Evolutionary conservation across 2,113 vertebrate species (phyloP), one percentile per base, ranked within the genome.

Genomic region (Galeopterus variegatus): DNA sequence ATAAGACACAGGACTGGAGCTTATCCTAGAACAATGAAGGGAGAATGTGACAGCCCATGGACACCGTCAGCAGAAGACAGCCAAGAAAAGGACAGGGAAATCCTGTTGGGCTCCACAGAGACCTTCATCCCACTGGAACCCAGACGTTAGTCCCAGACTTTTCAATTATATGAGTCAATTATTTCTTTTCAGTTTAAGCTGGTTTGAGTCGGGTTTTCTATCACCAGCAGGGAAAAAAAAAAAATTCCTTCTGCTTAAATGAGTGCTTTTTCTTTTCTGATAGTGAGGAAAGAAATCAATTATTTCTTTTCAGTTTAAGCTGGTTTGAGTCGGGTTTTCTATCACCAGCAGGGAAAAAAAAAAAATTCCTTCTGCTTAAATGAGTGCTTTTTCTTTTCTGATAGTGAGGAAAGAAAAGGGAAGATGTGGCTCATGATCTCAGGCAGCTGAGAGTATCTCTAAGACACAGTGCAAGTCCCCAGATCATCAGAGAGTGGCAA

Each of bases 161-260:
- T 58, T 17, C 21, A 19, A 2, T 33, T 4, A 6, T 0, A 14
- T 6, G 14, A 56, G 13, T 64, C 24, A 2, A 4, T 23, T 0
- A 0, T 3, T 2, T 8, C 52, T 81, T 60, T 75, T 28, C 48
- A 1, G 52, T 33, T 50, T 12, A 33, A 58, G 6, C 36, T 13
- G 45, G 0, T 6, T 8, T 8, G 41, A 52, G 64, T 12, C 50
- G n/a, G 41, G 4, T 17, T 4, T 21, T 41, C 41, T 13, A 11
- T 17, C 26, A 9, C 67, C 6, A 31, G 31, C 33, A 12, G 8
- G 19, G n/a, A n/a, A n/a, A 83, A 45, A 15, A 48, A 54, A 23
- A n/a, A 77, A 33, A 21, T 48, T 1, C 17, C 8, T n/a, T 23
- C 75, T 50, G 26, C 50, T 33, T 31, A 9, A 15, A 33, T 69